phyloP scores from a whole-genome alignment of 64 coral and sea anemone genomes.

The Montipora cactus region DNA sequence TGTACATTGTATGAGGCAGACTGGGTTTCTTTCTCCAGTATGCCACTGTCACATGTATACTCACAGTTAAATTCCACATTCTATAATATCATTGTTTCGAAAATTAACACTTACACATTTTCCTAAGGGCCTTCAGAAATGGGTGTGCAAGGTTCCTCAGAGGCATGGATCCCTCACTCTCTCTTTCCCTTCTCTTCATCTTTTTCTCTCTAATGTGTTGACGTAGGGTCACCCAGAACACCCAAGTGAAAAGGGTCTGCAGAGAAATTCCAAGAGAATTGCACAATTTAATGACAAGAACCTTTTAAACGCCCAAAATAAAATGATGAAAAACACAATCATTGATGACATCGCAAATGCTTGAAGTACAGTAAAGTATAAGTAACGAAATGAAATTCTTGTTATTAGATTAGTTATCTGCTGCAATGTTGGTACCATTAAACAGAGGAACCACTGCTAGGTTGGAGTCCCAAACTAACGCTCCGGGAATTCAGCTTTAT shows the following conservation, averaged over 20 bases:
- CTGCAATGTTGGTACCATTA: too few relatives aligned
- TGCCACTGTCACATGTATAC: too few relatives aligned
- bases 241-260: slow-evolving; percentile 96
- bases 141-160: slow-evolving; percentile 80
- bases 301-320: not conserved
- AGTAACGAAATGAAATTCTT: too few relatives aligned
- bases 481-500: too few relatives aligned
- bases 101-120: slow-evolving; percentile 82
- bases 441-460: too few relatives aligned
- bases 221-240: slow-evolving; percentile 92
- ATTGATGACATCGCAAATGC: too few relatives aligned
- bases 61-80: not conserved
- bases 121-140: slow-evolving; percentile 78
- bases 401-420: too few relatives aligned
- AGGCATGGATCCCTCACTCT: slow-evolving; percentile 61
- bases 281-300: not conserved
- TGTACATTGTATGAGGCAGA: too few relatives aligned
- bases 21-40: too few relatives aligned
- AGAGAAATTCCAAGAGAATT: not conserved
- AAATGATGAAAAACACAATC: too few relatives aligned
- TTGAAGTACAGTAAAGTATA: too few relatives aligned
- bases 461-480: too few relatives aligned
- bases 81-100: not conserved
- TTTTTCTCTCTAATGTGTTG: slow-evolving; percentile 93
- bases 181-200: slow-evolving; percentile 76